These are phyloP conservation scores for Colinus virginianus DNA, from an alignment of 2,113 vertebrate genomes.

Conservation along the genomic window DNA sequence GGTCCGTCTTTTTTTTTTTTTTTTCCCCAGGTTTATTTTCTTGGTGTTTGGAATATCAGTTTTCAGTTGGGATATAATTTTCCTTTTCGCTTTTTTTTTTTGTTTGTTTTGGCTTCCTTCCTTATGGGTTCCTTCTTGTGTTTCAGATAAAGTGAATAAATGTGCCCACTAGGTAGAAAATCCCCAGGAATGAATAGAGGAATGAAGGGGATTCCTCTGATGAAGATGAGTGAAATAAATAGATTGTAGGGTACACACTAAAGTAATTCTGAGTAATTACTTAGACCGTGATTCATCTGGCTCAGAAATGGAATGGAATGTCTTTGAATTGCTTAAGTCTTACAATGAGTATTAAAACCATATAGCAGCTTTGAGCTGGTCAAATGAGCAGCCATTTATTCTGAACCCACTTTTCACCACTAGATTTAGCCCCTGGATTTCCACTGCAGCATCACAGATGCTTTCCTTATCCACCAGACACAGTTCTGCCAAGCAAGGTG, in stretches of 20 bases:
- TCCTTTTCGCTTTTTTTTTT: neutral
- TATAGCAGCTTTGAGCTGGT: neutral
- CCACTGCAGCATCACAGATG: neutral
- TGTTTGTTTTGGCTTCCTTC: neutral
- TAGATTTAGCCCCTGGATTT: neutral
- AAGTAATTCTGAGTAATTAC: neutral
- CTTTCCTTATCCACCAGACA: neutral
- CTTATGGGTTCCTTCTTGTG: neutral
- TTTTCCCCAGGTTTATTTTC: neutral
- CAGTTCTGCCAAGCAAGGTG: neutral
- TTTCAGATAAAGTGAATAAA: neutral
- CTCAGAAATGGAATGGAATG: neutral
- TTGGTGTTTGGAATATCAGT: neutral
- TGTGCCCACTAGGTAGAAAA: neutral
- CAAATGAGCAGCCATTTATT: neutral
- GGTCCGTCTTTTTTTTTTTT: neutral
- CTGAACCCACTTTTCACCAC: neutral
- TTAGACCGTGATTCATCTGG: neutral
- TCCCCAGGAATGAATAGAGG: neutral
- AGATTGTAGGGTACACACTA: neutral
- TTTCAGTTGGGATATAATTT: neutral
- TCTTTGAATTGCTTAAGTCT: neutral
- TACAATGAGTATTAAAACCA: neutral
- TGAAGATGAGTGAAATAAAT: neutral
- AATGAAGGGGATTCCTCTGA: neutral